Evolutionary conservation across 2,113 vertebrate genomes (phyloP).

Genomic region (Pagrus major): DNA sequence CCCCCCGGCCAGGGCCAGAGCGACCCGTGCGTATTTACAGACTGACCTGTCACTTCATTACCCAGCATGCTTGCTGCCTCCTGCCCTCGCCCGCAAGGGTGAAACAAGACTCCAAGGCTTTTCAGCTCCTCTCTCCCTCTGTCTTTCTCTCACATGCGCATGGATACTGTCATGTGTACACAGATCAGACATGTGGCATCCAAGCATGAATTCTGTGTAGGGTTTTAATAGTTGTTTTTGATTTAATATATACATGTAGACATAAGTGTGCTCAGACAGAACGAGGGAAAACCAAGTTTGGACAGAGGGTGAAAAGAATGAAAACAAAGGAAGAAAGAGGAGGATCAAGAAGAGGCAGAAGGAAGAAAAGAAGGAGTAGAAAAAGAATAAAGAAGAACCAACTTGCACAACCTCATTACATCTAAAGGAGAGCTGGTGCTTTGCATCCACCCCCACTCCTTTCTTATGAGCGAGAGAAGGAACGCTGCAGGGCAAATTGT

Average conservation of each 20-base stretch:
- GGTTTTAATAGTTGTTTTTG: conserved; percentile 22
- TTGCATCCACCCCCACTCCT: conserved; percentile 86
- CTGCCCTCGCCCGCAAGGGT: conserved; percentile 91
- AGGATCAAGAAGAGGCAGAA: conserved; percentile 36
- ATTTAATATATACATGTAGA: neutral
- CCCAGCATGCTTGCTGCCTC: conserved; percentile 92
- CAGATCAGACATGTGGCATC: conserved; percentile 28
- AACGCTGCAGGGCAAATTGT: conserved; percentile 99
- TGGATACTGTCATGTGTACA: conserved; percentile 56
- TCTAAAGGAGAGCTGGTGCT: conserved; percentile 87
- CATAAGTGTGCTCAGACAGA: conserved; percentile 29
- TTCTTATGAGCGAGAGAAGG: conserved; percentile 92
- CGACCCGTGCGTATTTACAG: conserved; percentile 96
- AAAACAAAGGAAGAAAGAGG: conserved; percentile 50
- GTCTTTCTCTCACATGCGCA: conserved; percentile 71
- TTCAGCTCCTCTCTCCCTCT: conserved; percentile 71
- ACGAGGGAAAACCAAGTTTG: conserved; percentile 71
- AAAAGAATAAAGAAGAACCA: conserved; percentile 79
- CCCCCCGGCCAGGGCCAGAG: conserved; percentile 89
- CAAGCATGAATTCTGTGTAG: conserved; percentile 8
- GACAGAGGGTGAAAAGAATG: conserved; percentile 46
- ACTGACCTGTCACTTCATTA: conserved; percentile 99
- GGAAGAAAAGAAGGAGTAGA: conserved; percentile 62
- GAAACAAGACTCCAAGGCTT: conserved; percentile 89
- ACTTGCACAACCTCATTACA: conserved; percentile 89